Percentiles rank a stretch among this genome's conserved stretches.
phyloP scores from a whole-genome alignment of 2,113 vertebrate genomes.

The Macrotus californicus region DNA sequence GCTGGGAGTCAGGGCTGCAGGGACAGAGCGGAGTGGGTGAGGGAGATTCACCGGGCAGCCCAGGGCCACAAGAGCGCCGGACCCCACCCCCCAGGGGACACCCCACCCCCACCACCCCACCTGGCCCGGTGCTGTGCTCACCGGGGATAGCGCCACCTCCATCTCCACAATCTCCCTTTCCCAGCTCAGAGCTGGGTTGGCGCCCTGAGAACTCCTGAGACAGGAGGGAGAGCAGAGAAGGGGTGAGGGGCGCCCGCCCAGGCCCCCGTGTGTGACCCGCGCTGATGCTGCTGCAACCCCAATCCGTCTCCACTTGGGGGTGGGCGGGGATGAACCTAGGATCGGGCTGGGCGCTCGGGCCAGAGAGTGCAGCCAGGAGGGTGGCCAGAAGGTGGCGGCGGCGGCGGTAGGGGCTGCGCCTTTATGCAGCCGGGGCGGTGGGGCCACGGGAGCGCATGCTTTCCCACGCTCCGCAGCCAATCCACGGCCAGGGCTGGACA shows the following conservation, averaged over 20 bases:
- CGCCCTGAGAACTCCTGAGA: conserved; percentile 74
- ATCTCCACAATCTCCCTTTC: conserved; percentile 79
- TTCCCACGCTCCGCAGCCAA: conserved; percentile 85
- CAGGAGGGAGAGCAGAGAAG: neutral
- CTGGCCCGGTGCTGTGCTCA: fast-evolving
- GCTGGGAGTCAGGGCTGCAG: conserved; percentile 43
- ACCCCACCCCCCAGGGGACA: neutral
- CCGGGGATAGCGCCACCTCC: neutral
- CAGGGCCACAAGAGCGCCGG: fast-evolving
- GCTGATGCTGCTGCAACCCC: neutral
- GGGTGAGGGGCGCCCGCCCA: fast-evolving
- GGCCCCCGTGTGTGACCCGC: no score
- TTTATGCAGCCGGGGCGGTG: conserved; percentile 46
- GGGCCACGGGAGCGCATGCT: conserved; percentile 63
- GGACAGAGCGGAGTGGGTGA: neutral
- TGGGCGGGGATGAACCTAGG: conserved; percentile 50
- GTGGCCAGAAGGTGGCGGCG: neutral
- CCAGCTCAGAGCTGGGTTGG: conserved; percentile 77
- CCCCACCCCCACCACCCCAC: neutral
- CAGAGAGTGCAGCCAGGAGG: neutral
- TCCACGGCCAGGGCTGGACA: conserved; percentile 62
- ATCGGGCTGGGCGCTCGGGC: neutral
- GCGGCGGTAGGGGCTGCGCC: neutral
- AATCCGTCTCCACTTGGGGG: conserved; percentile 69
- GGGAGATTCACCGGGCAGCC: fast-evolving